A percentile compares a stretch with the other conserved stretches of the same genome.
Evolutionary conservation across 2,888 invertebrate species (phyloP).

Genomic region (Dorcus parallelipipedus): DNA sequence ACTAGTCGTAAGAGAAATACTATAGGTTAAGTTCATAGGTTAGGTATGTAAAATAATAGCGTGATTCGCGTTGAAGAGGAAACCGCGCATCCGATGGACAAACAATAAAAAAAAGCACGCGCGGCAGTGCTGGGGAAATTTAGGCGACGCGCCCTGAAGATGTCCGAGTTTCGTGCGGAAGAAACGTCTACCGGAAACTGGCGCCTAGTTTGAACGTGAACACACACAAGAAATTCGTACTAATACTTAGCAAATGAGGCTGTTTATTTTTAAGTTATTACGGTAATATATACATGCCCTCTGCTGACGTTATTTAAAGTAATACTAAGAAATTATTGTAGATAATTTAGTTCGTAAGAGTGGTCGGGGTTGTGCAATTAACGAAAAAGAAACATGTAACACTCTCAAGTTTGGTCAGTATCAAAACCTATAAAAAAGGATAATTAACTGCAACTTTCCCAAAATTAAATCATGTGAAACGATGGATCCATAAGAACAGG

Average conservation of each 20-base stretch:
- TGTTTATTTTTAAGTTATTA: not conserved
- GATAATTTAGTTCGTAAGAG: not conserved
- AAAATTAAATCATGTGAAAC: too few relatives aligned
- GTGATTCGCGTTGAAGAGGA: not conserved
- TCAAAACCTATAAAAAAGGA: not conserved
- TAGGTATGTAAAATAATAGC: not conserved
- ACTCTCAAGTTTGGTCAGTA: not conserved
- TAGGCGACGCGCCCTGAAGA: conserved; percentile 13
- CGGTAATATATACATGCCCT: not conserved
- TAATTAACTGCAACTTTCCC: too few relatives aligned
- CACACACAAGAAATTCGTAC: not conserved
- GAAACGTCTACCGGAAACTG: not conserved
- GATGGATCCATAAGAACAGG: too few relatives aligned
- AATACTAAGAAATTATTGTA: not conserved
- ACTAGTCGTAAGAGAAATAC: conserved; percentile 8
- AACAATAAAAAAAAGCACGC: not conserved
- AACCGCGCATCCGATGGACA: not conserved
- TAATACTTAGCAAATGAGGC: not conserved
- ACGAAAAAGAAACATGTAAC: not conserved
- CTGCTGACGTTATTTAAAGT: not conserved
- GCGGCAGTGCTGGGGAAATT: conserved; percentile 3
- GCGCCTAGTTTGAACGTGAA: not conserved
- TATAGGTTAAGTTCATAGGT: conserved; percentile 1
- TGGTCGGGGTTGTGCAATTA: conserved; percentile 3
- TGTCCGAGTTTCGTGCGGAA: conserved; percentile 2